Evolutionary conservation across 2,113 vertebrate genomes (phyloP).

Genomic region (Salvelinus namaycush): DNA sequence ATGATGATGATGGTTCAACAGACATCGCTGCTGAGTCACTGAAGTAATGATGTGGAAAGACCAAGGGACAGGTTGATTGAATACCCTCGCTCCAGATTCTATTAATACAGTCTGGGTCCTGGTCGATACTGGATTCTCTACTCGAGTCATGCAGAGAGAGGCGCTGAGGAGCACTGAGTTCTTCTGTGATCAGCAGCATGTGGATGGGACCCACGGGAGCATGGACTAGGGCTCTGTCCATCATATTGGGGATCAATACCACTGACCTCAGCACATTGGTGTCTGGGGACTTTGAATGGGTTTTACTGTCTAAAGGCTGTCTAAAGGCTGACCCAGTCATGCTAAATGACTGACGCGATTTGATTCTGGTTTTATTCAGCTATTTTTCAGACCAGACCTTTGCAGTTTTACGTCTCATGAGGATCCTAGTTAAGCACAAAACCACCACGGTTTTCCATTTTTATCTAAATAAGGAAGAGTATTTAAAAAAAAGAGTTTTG

Average conservation of each 20-base stretch:
- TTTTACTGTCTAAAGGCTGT: neutral
- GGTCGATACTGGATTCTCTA: slow-evolving; percentile 42
- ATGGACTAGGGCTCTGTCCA: slow-evolving; percentile 44
- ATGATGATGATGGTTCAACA: neutral
- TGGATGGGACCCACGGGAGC: slow-evolving; percentile 34
- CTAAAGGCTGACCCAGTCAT: neutral
- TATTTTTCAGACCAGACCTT: neutral
- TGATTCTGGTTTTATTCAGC: neutral
- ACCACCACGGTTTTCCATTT: too few relatives aligned
- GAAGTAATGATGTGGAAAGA: slow-evolving; percentile 2
- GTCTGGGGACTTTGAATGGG: slow-evolving; percentile 5
- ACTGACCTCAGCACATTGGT: slow-evolving; percentile 31
- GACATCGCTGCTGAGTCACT: slow-evolving; percentile 11
- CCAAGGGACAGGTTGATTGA: neutral
- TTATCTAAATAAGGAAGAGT: too few relatives aligned
- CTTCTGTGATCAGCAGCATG: slow-evolving; percentile 34
- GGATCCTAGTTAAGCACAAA: too few relatives aligned
- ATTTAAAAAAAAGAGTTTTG: too few relatives aligned
- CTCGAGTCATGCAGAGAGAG: neutral
- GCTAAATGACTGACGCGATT: neutral
- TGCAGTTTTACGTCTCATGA: too few relatives aligned
- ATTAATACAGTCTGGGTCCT: slow-evolving; percentile 46
- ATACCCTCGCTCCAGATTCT: slow-evolving; percentile 28
- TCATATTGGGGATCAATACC: slow-evolving; percentile 61
- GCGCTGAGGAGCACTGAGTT: slow-evolving; percentile 14